phyloP scores from a whole-genome alignment of 2,888 invertebrate genomes.

The Nemotelus nigrinus region DNA sequence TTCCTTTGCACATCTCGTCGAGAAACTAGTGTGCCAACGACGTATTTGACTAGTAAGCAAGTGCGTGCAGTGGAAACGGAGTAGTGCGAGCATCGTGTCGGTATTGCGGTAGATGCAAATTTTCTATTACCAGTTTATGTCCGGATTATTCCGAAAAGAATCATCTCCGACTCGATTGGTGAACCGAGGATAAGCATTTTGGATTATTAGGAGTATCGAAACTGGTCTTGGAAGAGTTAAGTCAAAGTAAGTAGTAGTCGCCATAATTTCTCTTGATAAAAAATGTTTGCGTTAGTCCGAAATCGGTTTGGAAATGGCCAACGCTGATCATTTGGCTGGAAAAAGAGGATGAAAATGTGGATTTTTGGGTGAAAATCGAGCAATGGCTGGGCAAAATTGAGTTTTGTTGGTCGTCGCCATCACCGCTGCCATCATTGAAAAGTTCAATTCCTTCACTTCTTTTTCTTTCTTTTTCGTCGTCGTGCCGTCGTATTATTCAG shows the following conservation, averaged over 20 bases:
- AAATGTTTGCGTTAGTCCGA: background rate
- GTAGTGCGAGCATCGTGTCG: background rate
- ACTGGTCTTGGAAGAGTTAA: background rate
- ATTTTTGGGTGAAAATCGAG: constrained; percentile 61
- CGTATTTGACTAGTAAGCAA: background rate
- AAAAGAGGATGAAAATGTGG: constrained; percentile 51
- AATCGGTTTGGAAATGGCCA: background rate
- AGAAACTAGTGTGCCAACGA: background rate
- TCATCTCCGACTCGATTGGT: constrained; percentile 4
- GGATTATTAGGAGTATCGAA: constrained; percentile 39
- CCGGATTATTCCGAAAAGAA: background rate
- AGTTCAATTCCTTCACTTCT: constrained; percentile 48
- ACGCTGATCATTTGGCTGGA: background rate
- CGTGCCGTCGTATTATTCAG: constrained; percentile 1
- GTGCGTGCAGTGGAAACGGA: constrained; percentile 5
- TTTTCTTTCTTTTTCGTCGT: constrained; percentile 44
- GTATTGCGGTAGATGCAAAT: background rate
- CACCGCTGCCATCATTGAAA: constrained; percentile 41
- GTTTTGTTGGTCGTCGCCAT: constrained; percentile 59
- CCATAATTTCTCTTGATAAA: constrained; percentile 10
- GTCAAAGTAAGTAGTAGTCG: constrained; percentile 25
- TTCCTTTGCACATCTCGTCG: background rate
- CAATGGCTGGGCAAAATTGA: constrained; percentile 62
- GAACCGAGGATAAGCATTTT: constrained; percentile 18
- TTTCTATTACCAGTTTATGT: background rate